phyloP scores from a whole-genome alignment of 2,797 vertebrate genomes.

The Schizothorax lantsangensis region DNA sequence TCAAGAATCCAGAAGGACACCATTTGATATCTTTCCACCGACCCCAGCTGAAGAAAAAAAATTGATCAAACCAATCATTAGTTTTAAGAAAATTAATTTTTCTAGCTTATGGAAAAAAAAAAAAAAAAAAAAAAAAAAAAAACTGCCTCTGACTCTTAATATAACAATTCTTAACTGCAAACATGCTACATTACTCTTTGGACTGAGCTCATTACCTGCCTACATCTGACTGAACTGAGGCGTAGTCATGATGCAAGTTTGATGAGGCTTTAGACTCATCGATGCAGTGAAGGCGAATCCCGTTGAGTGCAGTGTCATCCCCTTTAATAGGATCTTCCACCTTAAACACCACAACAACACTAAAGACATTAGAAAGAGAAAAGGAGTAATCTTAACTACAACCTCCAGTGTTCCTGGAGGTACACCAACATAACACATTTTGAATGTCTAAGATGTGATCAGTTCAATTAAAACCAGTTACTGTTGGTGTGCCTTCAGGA shows the following conservation, averaged over 20 bases:
- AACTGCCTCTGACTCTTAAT: too few relatives aligned
- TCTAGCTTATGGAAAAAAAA: background rate
- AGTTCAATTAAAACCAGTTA: too few relatives aligned
- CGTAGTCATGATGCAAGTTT: fast-evolving
- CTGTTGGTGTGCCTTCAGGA: too few relatives aligned
- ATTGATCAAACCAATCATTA: background rate
- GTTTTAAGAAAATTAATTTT: background rate
- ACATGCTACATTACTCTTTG: too few relatives aligned
- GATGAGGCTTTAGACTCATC: fast-evolving
- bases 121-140: too few relatives aligned
- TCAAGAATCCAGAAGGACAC: conserved; percentile 22
- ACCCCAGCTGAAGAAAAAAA: conserved; percentile 53
- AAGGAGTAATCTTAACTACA: too few relatives aligned
- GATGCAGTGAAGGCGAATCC: background rate
- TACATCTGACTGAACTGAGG: background rate
- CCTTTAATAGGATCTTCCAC: background rate
- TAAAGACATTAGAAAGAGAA: too few relatives aligned
- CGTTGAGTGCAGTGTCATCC: too few relatives aligned
- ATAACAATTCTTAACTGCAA: too few relatives aligned
- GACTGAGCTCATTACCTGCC: background rate
- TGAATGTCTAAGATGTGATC: too few relatives aligned
- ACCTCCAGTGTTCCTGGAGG: background rate
- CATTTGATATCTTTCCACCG: conserved; percentile 57
- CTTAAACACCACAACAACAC: too few relatives aligned
- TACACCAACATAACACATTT: too few relatives aligned